Conservation (phyloP, 2,888 invertebrate species). For the Brenthis daphne region DNA sequence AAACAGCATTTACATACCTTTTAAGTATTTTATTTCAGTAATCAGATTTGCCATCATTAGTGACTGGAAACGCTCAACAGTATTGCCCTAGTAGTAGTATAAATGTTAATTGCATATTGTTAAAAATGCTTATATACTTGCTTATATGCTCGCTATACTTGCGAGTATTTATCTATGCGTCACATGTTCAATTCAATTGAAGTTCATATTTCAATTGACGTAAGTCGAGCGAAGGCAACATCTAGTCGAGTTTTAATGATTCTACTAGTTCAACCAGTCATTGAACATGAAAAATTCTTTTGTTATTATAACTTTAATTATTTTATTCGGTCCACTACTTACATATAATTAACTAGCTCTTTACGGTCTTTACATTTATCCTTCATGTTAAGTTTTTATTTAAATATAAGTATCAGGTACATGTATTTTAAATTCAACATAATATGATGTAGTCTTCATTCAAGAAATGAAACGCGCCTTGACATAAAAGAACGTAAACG, state of each 20-base stretch:
- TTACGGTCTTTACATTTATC: too few relatives aligned
- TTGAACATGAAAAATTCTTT: background rate
- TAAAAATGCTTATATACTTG: too few relatives aligned
- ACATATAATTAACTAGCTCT: too few relatives aligned
- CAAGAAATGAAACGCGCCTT: constrained; percentile 5
- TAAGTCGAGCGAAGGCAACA: constrained; percentile 9
- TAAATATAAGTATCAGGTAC: too few relatives aligned
- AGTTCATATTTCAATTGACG: constrained; percentile 18
- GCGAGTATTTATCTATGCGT: background rate
- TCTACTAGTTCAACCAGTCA: background rate
- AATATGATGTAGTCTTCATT: background rate
- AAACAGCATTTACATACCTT: background rate
- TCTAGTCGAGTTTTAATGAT: constrained; percentile 8
- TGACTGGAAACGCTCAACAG: too few relatives aligned
- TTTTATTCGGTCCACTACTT: too few relatives aligned
- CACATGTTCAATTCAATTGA: constrained; percentile 15
- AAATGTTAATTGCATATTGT: background rate
- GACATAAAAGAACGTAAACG: constrained; percentile 12
- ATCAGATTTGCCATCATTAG: too few relatives aligned
- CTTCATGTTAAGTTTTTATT: too few relatives aligned
- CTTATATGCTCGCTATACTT: too few relatives aligned
- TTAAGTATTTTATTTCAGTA: background rate
- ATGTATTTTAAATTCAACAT: background rate
- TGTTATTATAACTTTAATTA: background rate
- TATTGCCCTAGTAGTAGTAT: too few relatives aligned